A percentile compares a stretch with the other conserved stretches of the same genome.
These are phyloP conservation scores for Trachops cirrhosus DNA, from an alignment of 2,797 vertebrate genomes.

Conservation along the genomic window DNA sequence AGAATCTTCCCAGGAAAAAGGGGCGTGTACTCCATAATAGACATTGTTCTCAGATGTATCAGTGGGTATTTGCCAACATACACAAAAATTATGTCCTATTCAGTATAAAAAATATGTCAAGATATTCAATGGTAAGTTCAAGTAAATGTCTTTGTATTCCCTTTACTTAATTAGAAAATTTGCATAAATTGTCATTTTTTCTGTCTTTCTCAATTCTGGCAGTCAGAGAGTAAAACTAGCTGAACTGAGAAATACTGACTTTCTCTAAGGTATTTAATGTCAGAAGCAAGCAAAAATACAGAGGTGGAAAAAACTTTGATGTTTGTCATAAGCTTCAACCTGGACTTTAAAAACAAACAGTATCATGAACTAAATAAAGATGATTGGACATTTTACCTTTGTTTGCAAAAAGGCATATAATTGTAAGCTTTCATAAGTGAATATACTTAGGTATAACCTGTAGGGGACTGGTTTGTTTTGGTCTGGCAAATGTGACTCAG, in stretches of 20 bases:
- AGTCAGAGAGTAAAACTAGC: slow-evolving; percentile 55
- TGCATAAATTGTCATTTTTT: slow-evolving; percentile 61
- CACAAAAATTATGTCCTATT: slow-evolving; percentile 62
- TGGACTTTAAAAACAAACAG: slow-evolving; percentile 43
- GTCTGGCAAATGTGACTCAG: no score
- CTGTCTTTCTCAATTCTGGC: slow-evolving; percentile 37
- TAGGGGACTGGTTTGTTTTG: no score
- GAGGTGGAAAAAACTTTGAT: slow-evolving; percentile 38
- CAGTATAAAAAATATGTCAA: slow-evolving; percentile 51
- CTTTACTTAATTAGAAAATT: slow-evolving; percentile 74
- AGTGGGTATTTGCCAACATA: slow-evolving; percentile 62
- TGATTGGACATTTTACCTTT: neutral
- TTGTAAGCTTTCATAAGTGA: neutral
- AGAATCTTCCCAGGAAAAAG: slow-evolving; percentile 56
- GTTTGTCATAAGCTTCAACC: neutral
- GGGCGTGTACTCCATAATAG: slow-evolving; percentile 41
- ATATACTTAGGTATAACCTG: neutral
- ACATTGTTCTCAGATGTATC: slow-evolving; percentile 63
- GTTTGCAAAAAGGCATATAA: neutral
- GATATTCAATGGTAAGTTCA: slow-evolving; percentile 54
- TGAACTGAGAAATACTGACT: neutral
- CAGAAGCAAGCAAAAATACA: slow-evolving; percentile 39
- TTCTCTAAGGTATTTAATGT: slow-evolving; percentile 8
- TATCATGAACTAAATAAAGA: slow-evolving; percentile 3
- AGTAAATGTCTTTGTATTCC: slow-evolving; percentile 70